A percentile compares a stretch with the other conserved stretches of the same genome.
Evolutionary conservation across 2,797 vertebrate genomes (phyloP).

Genomic region (Psittacula echo): DNA sequence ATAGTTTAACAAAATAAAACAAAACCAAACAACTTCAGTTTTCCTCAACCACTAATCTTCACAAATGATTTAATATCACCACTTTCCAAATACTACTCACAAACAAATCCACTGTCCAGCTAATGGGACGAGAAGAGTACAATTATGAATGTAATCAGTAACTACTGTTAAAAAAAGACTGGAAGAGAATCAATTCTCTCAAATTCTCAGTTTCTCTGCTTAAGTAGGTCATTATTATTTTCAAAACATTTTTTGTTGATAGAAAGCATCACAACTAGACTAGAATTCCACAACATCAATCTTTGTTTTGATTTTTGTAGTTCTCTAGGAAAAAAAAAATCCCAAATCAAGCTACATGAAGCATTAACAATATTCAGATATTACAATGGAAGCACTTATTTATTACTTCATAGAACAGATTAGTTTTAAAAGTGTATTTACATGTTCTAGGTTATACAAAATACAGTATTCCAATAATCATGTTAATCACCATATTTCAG

Average conservation of each 20-base stretch:
- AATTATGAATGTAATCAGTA: not conserved
- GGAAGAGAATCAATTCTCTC: slow-evolving; percentile 29
- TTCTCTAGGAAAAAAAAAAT: slow-evolving; percentile 58
- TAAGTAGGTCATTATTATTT: slow-evolving; percentile 39
- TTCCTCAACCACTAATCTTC: slow-evolving; percentile 6
- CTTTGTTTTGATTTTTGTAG: slow-evolving; percentile 65
- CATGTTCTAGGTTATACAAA: slow-evolving; percentile 72
- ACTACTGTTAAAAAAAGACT: slow-evolving; percentile 43
- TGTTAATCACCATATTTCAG: slow-evolving; percentile 62
- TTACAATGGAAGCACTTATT: slow-evolving; percentile 75
- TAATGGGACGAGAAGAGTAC: not conserved
- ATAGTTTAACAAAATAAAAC: not conserved
- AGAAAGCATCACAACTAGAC: slow-evolving; percentile 68
- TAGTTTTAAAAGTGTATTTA: slow-evolving; percentile 76
- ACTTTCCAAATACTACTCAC: not conserved
- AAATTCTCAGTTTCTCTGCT: slow-evolving; percentile 61
- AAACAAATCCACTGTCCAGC: slow-evolving; percentile 4
- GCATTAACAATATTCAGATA: slow-evolving; percentile 69
- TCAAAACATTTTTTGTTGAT: slow-evolving; percentile 47
- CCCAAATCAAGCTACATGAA: slow-evolving; percentile 72
- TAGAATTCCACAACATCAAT: slow-evolving; percentile 70
- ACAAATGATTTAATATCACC: not conserved
- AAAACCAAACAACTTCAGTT: not conserved
- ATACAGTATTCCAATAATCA: slow-evolving; percentile 73
- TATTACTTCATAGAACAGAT: slow-evolving; percentile 73